These are phyloP conservation scores for Propithecus perrieri DNA, from an alignment of 2,797 vertebrate genomes.

Conservation along the genomic window DNA sequence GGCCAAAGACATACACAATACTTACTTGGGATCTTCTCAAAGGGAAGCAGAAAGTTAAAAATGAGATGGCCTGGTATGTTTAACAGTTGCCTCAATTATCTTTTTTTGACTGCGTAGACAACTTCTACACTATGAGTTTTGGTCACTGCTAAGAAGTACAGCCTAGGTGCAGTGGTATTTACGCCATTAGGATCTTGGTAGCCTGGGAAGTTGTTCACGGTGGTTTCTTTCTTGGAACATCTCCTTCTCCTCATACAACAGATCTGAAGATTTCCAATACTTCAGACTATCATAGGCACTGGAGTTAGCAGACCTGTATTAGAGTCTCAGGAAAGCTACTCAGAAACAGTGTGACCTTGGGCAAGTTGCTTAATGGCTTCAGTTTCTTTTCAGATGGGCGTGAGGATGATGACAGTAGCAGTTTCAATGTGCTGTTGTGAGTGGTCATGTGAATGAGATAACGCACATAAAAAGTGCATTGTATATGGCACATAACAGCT, in stretches of 20 bases:
- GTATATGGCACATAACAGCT: fast-evolving
- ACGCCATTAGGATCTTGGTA: fast-evolving
- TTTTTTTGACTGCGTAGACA: background rate
- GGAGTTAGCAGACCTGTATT: background rate
- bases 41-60: background rate
- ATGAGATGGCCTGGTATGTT: background rate
- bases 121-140: background rate
- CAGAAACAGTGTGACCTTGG: background rate
- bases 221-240: background rate
- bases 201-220: fast-evolving
- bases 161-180: background rate
- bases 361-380: background rate
- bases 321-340: background rate
- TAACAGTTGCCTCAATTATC: background rate
- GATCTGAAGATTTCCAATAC: background rate
- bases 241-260: background rate
- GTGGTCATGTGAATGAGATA: background rate
- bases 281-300: fast-evolving
- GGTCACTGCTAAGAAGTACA: background rate
- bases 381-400: background rate
- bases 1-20: background rate
- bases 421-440: background rate
- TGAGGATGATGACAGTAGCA: background rate
- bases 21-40: background rate
- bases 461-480: fast-evolving